These are phyloP conservation scores for Lagenorhynchus albirostris DNA, from an alignment of 2,113 vertebrate species.

Conservation along the genomic window DNA sequence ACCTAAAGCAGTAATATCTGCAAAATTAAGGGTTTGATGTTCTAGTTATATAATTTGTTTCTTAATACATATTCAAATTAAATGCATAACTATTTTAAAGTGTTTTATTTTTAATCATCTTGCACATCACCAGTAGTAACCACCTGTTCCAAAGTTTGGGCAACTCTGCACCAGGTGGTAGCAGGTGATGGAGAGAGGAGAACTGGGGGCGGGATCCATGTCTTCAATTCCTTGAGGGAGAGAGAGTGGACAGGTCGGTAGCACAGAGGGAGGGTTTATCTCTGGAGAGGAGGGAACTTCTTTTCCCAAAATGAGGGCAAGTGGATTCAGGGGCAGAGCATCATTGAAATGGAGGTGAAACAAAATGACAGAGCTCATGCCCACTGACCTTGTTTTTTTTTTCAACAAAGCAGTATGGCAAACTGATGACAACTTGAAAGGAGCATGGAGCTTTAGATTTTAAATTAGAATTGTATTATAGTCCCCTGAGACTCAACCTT, in stretches of 20 bases:
- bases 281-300: not conserved
- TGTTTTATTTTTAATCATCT: not conserved
- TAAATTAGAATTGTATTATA: constrained; percentile 44
- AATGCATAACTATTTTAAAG: not conserved
- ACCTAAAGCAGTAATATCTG: not conserved
- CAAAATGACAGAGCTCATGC: not conserved
- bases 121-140: not conserved
- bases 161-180: not conserved
- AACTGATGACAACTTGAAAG: constrained; percentile 35
- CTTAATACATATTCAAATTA: not conserved
- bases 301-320: not conserved
- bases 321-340: not conserved
- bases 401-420: constrained; percentile 7
- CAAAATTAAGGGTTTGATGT: not conserved
- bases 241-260: not conserved
- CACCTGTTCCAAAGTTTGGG: not conserved
- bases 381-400: not conserved
- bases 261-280: not conserved
- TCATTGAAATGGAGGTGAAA: not conserved
- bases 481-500: not conserved
- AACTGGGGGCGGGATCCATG: not conserved
- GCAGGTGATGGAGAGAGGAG: not conserved
- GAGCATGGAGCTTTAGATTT: constrained; percentile 25
- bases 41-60: not conserved
- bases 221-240: not conserved